Evolutionary conservation across 1,140 invertebrate genomes (phyloP), one percentile per base, ranked within the genome.

Genomic region (Spodoptera frugiperda): DNA sequence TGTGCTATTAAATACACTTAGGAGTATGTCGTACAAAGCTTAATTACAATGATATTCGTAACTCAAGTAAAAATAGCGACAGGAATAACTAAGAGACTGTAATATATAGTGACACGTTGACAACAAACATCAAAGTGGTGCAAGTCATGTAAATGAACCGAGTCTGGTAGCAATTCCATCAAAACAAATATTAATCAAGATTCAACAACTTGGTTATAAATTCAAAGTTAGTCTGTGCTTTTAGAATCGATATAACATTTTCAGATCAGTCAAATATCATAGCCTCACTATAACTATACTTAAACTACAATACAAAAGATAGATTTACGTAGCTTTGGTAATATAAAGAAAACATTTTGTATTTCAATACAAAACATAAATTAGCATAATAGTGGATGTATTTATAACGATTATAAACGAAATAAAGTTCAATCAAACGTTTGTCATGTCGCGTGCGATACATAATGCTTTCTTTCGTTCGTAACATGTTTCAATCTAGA

Each of bases 221-320:
- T 15, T 15, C n/a, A 17, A 17, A 53, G 8, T 10, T 53, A 9
- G n/a, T 53, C 33, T 63, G 15, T 33, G 1, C 5, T 15, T n/a
- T 59, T 61, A 68, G 53, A 68, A 68, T 30, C 53, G 39, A 12
- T 44, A 21, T 9, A 67, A 46, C 39, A 61, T 48, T 44, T 75
- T 65, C 57, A 75, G 65, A 78, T 84, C 79, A 84, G 79, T 82
- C 83, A 65, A 84, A 78, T 78, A 78, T 77, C 72, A 79, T 82
- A 84, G 81, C 81, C 81, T 81, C 78, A 61, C 54, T 77, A 72
- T 77, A 83, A 79, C 61, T 75, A 82, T 55, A 76, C 57, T 30
- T 78, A 76, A 59, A 73, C 48, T 78, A 67, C 53, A 46, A 67
- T 73, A 78, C 67, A 80, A 78, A 73, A 79, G 48, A 78, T 75